Conservation (phyloP, 2,113 vertebrate genomes). For the Triplophysa siluroides region DNA sequence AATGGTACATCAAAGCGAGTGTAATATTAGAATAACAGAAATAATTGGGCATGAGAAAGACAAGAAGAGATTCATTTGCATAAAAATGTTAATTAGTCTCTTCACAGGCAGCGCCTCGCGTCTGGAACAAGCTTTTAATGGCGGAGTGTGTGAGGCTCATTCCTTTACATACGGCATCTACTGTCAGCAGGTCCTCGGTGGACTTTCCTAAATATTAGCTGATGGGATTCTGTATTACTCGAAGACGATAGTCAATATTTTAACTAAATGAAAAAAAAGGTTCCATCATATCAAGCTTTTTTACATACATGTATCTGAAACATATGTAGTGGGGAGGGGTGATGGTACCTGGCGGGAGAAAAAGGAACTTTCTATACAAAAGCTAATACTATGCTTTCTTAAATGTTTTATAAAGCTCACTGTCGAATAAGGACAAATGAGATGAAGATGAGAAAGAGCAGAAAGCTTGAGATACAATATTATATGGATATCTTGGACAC, state of each 20-base stretch:
- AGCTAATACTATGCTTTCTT: not conserved
- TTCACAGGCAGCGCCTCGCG: conserved; percentile 73
- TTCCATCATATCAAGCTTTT: not conserved
- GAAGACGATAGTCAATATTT: not conserved
- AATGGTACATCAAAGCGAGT: conserved; percentile 90
- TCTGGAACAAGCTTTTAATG: conserved; percentile 48
- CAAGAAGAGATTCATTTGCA: conserved; percentile 86
- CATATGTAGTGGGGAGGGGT: too few relatives aligned
- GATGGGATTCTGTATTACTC: not conserved
- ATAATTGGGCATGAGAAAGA: conserved; percentile 89
- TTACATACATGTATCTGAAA: too few relatives aligned
- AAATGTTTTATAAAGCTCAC: not conserved
- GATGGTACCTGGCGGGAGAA: too few relatives aligned
- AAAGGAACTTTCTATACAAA: not conserved
- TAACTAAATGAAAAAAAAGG: not conserved
- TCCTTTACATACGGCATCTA: too few relatives aligned
- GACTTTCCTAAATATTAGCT: too few relatives aligned
- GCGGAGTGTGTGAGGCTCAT: not conserved
- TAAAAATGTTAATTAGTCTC: conserved; percentile 91
- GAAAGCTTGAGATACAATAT: too few relatives aligned
- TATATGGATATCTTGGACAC: too few relatives aligned
- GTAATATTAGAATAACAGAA: conserved; percentile 89
- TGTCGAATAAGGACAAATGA: too few relatives aligned
- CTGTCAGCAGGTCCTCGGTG: not conserved
- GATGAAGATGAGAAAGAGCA: too few relatives aligned